Evolutionary conservation across 2,888 invertebrate genomes (phyloP).

Genomic region (Xestoiulus laeticollis): DNA sequence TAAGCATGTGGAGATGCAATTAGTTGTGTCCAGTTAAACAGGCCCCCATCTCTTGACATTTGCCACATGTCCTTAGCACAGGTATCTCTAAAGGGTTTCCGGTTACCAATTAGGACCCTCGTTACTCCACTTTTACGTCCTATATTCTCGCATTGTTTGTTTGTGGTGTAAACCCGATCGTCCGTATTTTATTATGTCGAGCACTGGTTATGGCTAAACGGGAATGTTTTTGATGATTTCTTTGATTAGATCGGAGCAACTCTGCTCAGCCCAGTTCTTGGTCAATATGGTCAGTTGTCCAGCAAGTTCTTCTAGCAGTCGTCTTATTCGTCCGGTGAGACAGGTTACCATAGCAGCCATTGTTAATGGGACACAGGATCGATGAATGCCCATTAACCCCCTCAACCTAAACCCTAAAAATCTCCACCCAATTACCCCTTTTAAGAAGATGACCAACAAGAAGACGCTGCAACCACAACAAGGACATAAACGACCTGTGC

Average conservation of each 20-base stretch:
- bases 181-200: not conserved
- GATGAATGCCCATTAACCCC: not conserved
- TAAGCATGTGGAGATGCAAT: too few species aligned
- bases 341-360: conserved; percentile 1
- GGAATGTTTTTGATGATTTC: not conserved
- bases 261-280: not conserved
- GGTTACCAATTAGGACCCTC: not conserved
- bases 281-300: not conserved
- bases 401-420: not conserved
- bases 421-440: not conserved
- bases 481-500: not conserved
- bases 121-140: not conserved
- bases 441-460: not conserved
- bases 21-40: too few species aligned
- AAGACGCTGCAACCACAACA: not conserved
- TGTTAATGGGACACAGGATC: conserved; percentile 1
- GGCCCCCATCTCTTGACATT: not conserved
- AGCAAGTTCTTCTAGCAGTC: not conserved
- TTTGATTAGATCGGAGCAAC: conserved; percentile 9
- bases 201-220: not conserved
- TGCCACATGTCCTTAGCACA: not conserved
- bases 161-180: not conserved
- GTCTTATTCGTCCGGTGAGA: conserved; percentile 1
- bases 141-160: not conserved
- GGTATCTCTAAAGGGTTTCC: not conserved